Evolutionary conservation across 1,140 invertebrate species (phyloP), one percentile per base, ranked within the genome.

Genomic region (Argopecten irradians): DNA sequence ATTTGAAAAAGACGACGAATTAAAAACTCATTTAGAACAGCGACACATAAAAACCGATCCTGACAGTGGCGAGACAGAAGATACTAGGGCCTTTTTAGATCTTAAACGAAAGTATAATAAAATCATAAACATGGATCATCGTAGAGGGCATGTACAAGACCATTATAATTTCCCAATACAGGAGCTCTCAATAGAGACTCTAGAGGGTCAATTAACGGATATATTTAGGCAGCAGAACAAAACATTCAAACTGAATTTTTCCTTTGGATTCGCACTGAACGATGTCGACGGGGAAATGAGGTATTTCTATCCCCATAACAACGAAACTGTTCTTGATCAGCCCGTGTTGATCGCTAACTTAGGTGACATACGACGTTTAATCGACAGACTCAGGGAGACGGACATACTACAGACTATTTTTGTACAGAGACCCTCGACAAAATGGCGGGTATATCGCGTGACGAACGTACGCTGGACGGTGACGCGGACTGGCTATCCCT

Each of bases 201-300:
- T 36, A n/a, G 84, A 85, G 39, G 34, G 39, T 11, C 84, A 85
- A 85, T 8, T 85, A 5, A 36, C 14, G n/a, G 2, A 85, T 22
- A 84, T 84, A 35, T 34, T 35, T 34, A 34, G 36, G 0, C 34
- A 84, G 33, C 33, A 84, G 34, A 33, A 32, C 9, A 34, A 84
- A 22, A 36, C 34, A 39, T 85, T 85, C n/a, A 85, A 35, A 85
- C 35, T 85, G 3, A 85, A 85, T 36, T 85, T 85, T 39, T 85
- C 22, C 11, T 85, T 84, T 28, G 32, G 32, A 14, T 19, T 84
- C 33, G 83, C 35, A 84, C 22, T 84, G 35, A 32, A 36, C 16
- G 35, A 84, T 84, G 22, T 34, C 9, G 83, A 84, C 16, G 83
- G 83, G 35, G 83, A 84, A 9, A 34, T 84, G 33, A 34, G 83